These are phyloP conservation scores for Elaeidobius kamerunicus DNA, from an alignment of 2,888 invertebrate genomes.

Conservation along the genomic window DNA sequence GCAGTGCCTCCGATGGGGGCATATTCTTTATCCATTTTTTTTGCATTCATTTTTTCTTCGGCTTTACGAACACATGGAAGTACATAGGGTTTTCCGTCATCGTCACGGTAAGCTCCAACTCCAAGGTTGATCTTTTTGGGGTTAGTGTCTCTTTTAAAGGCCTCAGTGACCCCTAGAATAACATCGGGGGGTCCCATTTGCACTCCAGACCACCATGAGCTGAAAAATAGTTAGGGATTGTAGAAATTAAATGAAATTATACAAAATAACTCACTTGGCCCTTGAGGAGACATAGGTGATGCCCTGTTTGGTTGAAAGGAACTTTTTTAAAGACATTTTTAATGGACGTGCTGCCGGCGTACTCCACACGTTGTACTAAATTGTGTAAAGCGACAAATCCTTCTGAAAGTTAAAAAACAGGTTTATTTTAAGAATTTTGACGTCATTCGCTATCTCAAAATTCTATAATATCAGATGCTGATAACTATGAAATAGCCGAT, in stretches of 20 bases:
- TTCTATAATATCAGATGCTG: too few species aligned
- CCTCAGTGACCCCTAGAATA: conserved; percentile 96
- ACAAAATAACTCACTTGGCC: conserved; percentile 36
- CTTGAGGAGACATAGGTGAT: conserved; percentile 35
- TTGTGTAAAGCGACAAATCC: too few species aligned
- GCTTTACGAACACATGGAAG: conserved; percentile 87
- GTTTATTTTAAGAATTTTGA: conserved; percentile 27
- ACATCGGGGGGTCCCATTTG: conserved; percentile 98
- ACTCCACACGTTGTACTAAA: neutral
- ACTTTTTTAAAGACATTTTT: conserved; percentile 3
- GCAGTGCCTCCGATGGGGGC: conserved; percentile 85
- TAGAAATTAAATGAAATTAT: too few species aligned
- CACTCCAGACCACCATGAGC: conserved; percentile 86
- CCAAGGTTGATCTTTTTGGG: conserved; percentile 96
- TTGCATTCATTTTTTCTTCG: conserved; percentile 67
- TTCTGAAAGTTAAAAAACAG: conserved; percentile 15
- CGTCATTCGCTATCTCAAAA: conserved; percentile 8
- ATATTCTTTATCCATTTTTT: conserved; percentile 89
- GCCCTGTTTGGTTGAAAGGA: conserved; percentile 32
- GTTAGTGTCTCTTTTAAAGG: conserved; percentile 85
- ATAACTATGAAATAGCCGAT: too few species aligned
- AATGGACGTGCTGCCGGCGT: neutral
- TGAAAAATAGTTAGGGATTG: too few species aligned
- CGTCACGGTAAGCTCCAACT: conserved; percentile 95
- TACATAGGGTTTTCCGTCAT: conserved; percentile 94